Base-by-base conservation (phyloP, 2,888 invertebrate genomes). In the Lasius fuliginosus region DNA sequence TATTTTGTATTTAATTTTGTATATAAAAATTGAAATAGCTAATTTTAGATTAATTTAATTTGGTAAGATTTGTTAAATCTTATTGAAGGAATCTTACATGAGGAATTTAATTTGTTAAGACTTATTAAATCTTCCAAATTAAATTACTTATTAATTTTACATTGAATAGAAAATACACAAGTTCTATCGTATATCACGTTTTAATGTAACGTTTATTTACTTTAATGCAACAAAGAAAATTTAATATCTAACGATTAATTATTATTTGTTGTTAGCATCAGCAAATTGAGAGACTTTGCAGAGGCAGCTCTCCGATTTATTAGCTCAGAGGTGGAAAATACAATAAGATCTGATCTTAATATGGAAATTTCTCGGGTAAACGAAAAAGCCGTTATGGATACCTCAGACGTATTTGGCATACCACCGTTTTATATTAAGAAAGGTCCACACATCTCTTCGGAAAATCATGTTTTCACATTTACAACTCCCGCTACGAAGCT, bases 401-500 rank as follows among this genome's bases (percentile, higher is more conserved):
- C 65, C 36, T 36, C 23, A 1, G 64, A 86, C 0, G 95, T 95
- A 69, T 98, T 98, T 93, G 98, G 98, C 1, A 97, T 98, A 33
- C 95, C 96, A 87, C 98, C 98, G 0, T 98, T 98, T 94, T 98
- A 96, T 89, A 96, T 98, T 42, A 93, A 96, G 60, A 95, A 96
- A 92, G 97, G 97, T 86, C 90, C 93, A 0, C 65, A 83, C 40
- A 56, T 42, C 30, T 88, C 79, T 30, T 69, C 82, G 11, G 91
- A 93, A 40, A 92, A 94, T 18, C 92, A 94, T 12, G 94, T 95
- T 42, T 98, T 98, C 92, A 96, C 97, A 0, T 98, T 98, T 91
- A 96, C 97, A 76, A 97, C 98, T 0, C 97, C 97, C 0, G 98
- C 98, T 0, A 98, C 98, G 0, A 96, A 97, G 69, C 95, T 96